Conservation (phyloP, 2,888 invertebrate genomes). For the Apocheima hispidaria region DNA sequence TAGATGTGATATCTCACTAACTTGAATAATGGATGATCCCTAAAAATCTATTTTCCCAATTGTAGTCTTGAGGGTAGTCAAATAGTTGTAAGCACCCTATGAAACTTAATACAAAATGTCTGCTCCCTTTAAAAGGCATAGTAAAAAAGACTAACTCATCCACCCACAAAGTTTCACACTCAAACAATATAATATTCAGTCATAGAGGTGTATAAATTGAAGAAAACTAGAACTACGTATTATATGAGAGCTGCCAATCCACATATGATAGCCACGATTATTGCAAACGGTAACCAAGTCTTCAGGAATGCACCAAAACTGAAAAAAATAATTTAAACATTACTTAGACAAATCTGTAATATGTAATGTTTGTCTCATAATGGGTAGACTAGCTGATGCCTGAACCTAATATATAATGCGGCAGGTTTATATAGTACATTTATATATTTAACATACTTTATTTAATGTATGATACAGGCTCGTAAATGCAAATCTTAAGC, state of each 20-base stretch:
- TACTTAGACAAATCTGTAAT: background rate
- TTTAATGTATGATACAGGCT: no score
- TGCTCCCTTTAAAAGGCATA: background rate
- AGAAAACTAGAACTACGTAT: slow-evolving; percentile 15
- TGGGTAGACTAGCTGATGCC: no score
- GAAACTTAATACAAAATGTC: background rate
- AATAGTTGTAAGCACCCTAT: no score
- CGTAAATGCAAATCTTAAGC: no score
- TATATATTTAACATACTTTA: no score
- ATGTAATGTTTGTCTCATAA: background rate
- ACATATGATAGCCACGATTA: slow-evolving; percentile 78
- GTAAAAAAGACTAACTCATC: background rate
- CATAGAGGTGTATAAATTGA: slow-evolving; percentile 1
- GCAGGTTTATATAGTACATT: no score
- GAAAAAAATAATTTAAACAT: slow-evolving; percentile 55
- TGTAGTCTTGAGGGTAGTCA: no score
- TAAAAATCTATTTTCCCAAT: no score
- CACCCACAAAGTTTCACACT: slow-evolving; percentile 6
- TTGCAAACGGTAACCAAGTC: slow-evolving; percentile 93
- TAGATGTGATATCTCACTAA: no score
- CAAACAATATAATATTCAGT: slow-evolving; percentile 3
- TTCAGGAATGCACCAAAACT: slow-evolving; percentile 90
- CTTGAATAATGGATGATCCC: no score
- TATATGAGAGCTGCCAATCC: slow-evolving; percentile 68
- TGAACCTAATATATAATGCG: no score